phyloP scores from a whole-genome alignment of 1,140 invertebrate species.

The Anagrus nilaparvatae region DNA sequence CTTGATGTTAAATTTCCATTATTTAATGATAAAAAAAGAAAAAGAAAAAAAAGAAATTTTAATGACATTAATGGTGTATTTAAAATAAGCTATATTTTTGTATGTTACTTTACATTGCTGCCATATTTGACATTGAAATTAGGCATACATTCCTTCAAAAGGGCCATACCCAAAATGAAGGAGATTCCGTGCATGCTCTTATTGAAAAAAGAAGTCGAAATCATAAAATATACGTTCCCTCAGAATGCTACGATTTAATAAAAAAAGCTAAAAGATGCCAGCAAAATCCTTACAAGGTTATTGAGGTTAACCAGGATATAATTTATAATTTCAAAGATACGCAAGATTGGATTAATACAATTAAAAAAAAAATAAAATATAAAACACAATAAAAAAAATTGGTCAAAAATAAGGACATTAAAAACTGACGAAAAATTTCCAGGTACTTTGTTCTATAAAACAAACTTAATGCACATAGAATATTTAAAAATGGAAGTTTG shows the following conservation, averaged over 20 bases:
- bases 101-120: not conserved
- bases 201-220: not conserved
- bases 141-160: conserved; percentile 1
- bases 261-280: not conserved
- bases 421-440: no score
- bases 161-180: no score
- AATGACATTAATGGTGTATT: no score
- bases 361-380: not conserved
- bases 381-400: not conserved
- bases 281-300: not conserved
- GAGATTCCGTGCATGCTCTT: no score
- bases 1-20: no score
- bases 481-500: no score
- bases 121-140: conserved; percentile 1
- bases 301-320: not conserved
- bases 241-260: not conserved
- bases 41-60: no score
- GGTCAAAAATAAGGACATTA: conserved; percentile 4
- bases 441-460: no score
- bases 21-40: no score
- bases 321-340: conserved; percentile 2
- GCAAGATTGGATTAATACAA: no score
- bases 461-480: no score
- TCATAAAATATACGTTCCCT: not conserved
- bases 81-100: no score